Base-by-base conservation (phyloP, 2,888 invertebrate species). In the Hirudinaria manillensis region DNA sequence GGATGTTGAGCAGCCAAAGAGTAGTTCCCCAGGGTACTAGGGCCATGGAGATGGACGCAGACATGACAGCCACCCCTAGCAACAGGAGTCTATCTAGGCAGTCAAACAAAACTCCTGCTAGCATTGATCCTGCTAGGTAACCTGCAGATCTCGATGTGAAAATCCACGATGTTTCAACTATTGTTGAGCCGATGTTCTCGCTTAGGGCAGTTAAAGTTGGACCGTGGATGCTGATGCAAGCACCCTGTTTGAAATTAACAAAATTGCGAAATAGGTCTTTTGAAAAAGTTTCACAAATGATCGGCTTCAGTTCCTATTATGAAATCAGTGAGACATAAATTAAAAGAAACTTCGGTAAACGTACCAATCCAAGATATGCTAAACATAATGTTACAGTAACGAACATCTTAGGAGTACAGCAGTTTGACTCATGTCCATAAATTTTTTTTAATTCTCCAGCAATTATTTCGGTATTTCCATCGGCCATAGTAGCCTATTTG, bases 201-300 rank as follows among this genome's bases (percentile, higher is more conserved):
- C 82, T 81, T 32, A 86, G 82, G 78, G 86, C 84, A 2, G 84
- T 80, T 32, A 86, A 80, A 0, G 86, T 86, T 16, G 86, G 85
- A 16, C 86, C 86, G 34, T 86, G 84, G 72, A 87, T 83, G 4
- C 86, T 84, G 76, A 85, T 81, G 76, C 85, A 84, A 38, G 86
- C 78, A 21, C 87, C 87, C 87, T 87, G 80, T 45, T 45, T 45
- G 45, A 10, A 45, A 45, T 45, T n/a, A 24, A 81, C 79, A 21
- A 45, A 1, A 45, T 45, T 45, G 45, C 13, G 13, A 45, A 45
- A 45, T 45, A 16, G 45, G 45, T 36, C n/a, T n/a, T n/a, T n/a
- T n/a, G n/a, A n/a, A n/a, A n/a, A n/a, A n/a, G n/a, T n/a, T n/a
- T n/a, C n/a, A n/a, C n/a, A n/a, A n/a, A n/a, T n/a, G n/a, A n/a